phyloP scores from a whole-genome alignment of 2,888 invertebrate genomes.

The Nomada fabriciana region DNA sequence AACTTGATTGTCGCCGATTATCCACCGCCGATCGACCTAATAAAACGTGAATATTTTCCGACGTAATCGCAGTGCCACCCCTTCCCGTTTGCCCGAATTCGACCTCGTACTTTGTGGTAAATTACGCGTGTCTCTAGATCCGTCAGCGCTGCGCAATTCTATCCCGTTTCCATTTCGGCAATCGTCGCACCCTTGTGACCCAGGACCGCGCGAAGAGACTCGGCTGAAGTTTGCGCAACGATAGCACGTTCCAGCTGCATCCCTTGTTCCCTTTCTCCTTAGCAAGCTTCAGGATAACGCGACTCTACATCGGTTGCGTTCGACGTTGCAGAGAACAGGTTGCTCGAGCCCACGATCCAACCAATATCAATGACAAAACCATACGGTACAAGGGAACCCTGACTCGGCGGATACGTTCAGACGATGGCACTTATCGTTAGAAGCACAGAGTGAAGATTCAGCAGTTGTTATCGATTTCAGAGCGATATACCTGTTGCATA shows the following conservation, averaged over 20 bases:
- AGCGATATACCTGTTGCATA: slow-evolving; percentile 77
- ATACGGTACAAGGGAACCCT: not conserved
- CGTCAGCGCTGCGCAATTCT: not conserved
- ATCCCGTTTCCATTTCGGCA: no score
- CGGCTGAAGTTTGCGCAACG: no score
- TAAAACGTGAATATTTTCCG: slow-evolving; percentile 77
- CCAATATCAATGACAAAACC: not conserved
- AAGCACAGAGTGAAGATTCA: slow-evolving; percentile 74
- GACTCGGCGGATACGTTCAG: slow-evolving; percentile 69
- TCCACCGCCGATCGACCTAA: slow-evolving; percentile 78
- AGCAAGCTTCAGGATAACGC: slow-evolving; percentile 1
- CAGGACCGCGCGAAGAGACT: no score
- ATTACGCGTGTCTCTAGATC: slow-evolving; percentile 4
- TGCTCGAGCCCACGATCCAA: not conserved
- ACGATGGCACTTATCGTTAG: slow-evolving; percentile 77
- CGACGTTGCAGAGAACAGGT: not conserved
- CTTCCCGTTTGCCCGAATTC: slow-evolving; percentile 34
- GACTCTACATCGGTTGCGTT: not conserved
- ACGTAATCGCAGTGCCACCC: slow-evolving; percentile 42
- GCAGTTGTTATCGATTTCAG: slow-evolving; percentile 78
- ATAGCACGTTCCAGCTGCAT: not conserved
- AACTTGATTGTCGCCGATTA: slow-evolving; percentile 84
- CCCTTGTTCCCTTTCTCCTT: not conserved
- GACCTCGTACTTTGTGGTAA: slow-evolving; percentile 41
- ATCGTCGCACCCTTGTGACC: no score